These are phyloP conservation scores for Syngnathus typhle DNA, from an alignment of 2,113 vertebrate genomes.

Conservation along the genomic window DNA sequence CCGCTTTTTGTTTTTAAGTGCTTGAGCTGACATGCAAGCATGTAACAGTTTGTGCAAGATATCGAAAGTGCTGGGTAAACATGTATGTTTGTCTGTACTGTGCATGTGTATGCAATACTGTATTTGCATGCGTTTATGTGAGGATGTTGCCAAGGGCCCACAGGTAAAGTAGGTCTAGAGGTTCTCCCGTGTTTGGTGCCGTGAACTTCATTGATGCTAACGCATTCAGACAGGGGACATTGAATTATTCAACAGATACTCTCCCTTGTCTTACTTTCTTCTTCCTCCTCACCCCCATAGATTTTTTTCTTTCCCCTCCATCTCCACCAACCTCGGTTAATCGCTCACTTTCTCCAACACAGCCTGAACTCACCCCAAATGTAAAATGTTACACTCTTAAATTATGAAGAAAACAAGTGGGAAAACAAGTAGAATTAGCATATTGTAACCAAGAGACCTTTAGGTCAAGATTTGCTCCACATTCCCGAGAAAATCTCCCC, in stretches of 20 bases:
- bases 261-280: conserved; percentile 36
- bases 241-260: conserved; percentile 73
- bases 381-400: not conserved
- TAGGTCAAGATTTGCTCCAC: not conserved
- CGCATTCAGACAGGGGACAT: conserved; percentile 60
- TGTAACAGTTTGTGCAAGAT: conserved; percentile 1
- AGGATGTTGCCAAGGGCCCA: not conserved
- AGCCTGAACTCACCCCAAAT: not conserved
- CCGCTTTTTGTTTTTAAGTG: conserved; percentile 32
- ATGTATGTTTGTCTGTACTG: not conserved
- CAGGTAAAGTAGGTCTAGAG: conserved; percentile 38
- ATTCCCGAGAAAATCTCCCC: conserved; percentile 2
- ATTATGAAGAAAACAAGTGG: not conserved
- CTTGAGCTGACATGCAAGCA: conserved; percentile 24
- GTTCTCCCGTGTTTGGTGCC: conserved; percentile 37
- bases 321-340: conserved; percentile 40
- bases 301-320: conserved; percentile 46
- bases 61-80: not conserved
- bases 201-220: conserved; percentile 64
- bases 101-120: not conserved
- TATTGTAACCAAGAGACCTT: not conserved
- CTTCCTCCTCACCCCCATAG: conserved; percentile 35
- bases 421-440: not conserved
- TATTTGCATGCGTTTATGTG: not conserved
- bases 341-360: conserved; percentile 30